A percentile compares a stretch with the other conserved stretches of the same genome.
These are phyloP conservation scores for Falcaria lacertinaria DNA, from an alignment of 2,888 invertebrate genomes.

Conservation along the genomic window DNA sequence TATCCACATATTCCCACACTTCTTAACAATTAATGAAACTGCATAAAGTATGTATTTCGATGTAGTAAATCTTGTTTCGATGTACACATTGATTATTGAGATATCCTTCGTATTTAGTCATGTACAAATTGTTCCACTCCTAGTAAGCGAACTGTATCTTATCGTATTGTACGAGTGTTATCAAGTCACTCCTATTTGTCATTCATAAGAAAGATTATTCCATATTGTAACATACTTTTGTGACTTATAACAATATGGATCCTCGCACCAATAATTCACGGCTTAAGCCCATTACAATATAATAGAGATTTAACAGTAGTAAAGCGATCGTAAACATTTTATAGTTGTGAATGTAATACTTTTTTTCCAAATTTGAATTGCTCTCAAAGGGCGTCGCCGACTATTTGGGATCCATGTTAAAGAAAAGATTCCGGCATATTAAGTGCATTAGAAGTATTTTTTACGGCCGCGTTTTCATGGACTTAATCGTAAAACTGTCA, in stretches of 20 bases:
- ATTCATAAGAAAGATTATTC: not conserved
- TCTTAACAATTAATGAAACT: too few relatives aligned
- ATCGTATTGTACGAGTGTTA: not conserved
- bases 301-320: slow-evolving; percentile 73
- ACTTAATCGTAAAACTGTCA: slow-evolving; percentile 63
- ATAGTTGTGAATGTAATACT: slow-evolving; percentile 61
- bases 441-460: slow-evolving; percentile 48
- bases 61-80: too few relatives aligned
- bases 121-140: not conserved
- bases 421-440: slow-evolving; percentile 52
- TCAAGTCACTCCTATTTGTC: not conserved
- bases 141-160: not conserved
- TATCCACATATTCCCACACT: too few relatives aligned
- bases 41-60: too few relatives aligned
- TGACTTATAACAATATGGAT: slow-evolving; percentile 16
- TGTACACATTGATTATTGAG: too few relatives aligned
- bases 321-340: slow-evolving; percentile 68
- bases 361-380: slow-evolving; percentile 65
- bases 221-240: slow-evolving; percentile 9
- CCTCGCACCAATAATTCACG: slow-evolving; percentile 50
- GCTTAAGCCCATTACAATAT: slow-evolving; percentile 47
- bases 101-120: too few relatives aligned
- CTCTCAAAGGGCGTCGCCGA: slow-evolving; percentile 58
- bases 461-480: slow-evolving; percentile 49
- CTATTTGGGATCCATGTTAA: slow-evolving; percentile 38